Evolutionary conservation across 2,888 invertebrate species (phyloP).

Genomic region (Agrochola litura): DNA sequence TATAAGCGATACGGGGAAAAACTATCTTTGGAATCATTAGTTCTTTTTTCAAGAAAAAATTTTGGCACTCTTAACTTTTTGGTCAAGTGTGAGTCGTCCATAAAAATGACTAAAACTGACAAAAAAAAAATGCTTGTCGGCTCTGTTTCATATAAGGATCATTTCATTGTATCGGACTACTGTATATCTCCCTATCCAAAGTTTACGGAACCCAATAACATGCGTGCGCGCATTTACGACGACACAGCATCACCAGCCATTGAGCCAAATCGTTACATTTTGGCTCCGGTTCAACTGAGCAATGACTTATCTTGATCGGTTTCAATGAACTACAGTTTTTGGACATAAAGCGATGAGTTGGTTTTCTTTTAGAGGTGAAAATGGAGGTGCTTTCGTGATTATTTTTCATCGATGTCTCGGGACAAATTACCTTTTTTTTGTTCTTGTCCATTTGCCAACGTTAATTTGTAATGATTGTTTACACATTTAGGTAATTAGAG

Average conservation of each 20-base stretch:
- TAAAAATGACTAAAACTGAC: not conserved
- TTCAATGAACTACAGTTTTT: constrained; percentile 52
- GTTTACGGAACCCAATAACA: constrained; percentile 19
- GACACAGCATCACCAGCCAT: constrained; percentile 45
- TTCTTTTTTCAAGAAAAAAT: not conserved
- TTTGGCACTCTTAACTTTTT: not conserved
- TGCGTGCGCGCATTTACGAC: constrained; percentile 29
- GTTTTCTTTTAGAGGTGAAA: constrained; percentile 10
- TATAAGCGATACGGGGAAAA: not conserved
- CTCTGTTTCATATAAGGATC: not conserved
- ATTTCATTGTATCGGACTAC: not conserved
- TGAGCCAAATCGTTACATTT: constrained; percentile 59
- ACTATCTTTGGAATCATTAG: not conserved
- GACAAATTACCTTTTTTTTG: not conserved
- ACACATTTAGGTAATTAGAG: not conserved
- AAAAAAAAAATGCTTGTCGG: not conserved
- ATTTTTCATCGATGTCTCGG: constrained; percentile 26
- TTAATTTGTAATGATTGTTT: not conserved
- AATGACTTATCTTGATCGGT: constrained; percentile 69
- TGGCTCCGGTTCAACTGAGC: constrained; percentile 76
- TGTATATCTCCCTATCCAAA: not conserved
- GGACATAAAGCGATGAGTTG: constrained; percentile 32
- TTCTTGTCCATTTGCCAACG: not conserved
- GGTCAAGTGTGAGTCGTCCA: not conserved
- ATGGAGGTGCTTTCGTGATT: not conserved